phyloP scores from a whole-genome alignment of 2,113 vertebrate species.

The Atractosteus spatula region DNA sequence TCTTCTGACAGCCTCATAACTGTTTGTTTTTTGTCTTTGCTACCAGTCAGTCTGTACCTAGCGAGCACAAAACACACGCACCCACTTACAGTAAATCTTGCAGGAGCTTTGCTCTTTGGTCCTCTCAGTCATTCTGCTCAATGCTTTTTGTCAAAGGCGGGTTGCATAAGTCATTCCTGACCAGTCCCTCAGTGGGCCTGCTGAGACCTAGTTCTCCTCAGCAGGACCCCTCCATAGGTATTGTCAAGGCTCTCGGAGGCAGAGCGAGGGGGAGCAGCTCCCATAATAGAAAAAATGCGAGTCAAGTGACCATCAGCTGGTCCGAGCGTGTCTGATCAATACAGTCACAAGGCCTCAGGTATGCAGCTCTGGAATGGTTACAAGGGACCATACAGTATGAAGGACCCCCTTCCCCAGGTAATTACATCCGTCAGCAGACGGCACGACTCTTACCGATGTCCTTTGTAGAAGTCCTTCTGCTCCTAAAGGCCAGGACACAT shows the following conservation, averaged over 20 bases:
- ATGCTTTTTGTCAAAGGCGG: too few species aligned
- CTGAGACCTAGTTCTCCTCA: slow-evolving; percentile 48
- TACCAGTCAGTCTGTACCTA: too few species aligned
- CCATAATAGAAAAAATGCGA: slow-evolving; percentile 74
- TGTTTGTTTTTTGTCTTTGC: too few species aligned
- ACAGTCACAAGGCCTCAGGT: slow-evolving; percentile 80
- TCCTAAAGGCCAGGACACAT: background rate
- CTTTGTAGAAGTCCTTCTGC: background rate
- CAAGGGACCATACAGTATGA: slow-evolving; percentile 40
- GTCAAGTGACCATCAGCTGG: slow-evolving; percentile 91
- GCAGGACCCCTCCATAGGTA: slow-evolving; percentile 36
- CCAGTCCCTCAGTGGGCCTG: slow-evolving; percentile 47
- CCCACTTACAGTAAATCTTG: too few species aligned
- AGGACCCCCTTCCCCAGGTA: slow-evolving; percentile 35
- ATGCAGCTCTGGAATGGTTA: slow-evolving; percentile 63
- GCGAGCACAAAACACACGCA: too few species aligned
- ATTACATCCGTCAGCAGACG: slow-evolving; percentile 42
- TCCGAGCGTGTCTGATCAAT: slow-evolving; percentile 74
- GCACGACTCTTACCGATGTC: background rate
- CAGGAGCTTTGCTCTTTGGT: too few species aligned
- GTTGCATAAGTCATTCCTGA: too few species aligned
- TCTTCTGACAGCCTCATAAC: too few species aligned
- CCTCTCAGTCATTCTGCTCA: too few species aligned
- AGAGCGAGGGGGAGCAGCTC: slow-evolving; percentile 52
- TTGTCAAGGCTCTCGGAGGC: background rate